These are phyloP conservation scores for Mycetomoellerius zeteki DNA, from an alignment of 1,140 invertebrate species.

Conservation along the genomic window DNA sequence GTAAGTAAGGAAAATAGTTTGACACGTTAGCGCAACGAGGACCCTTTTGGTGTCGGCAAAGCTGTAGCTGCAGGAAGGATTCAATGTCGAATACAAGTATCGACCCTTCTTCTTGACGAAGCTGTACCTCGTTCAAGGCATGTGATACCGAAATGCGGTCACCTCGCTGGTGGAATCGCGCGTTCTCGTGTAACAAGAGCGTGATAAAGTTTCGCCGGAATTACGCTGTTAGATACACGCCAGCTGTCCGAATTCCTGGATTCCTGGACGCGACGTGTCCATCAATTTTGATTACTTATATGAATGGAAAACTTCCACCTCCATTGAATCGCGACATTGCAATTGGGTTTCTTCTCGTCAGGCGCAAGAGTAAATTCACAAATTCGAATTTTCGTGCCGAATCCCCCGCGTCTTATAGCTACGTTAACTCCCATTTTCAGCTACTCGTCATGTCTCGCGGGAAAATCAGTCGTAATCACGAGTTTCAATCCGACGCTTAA, in stretches of 20 bases:
- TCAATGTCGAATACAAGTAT: slow-evolving; percentile 8
- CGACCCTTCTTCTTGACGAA: not conserved
- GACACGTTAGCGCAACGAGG: not conserved
- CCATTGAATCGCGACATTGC: not conserved
- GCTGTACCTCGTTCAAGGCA: not conserved
- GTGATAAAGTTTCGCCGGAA: slow-evolving; percentile 22
- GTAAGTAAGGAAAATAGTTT: not conserved
- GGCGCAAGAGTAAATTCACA: slow-evolving; percentile 4
- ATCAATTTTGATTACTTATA: slow-evolving; percentile 24
- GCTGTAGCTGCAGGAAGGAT: not conserved
- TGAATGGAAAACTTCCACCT: not conserved
- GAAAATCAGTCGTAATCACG: slow-evolving; percentile 19
- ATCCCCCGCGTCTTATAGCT: not conserved
- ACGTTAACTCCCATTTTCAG: slow-evolving; percentile 14
- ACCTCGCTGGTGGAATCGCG: not conserved
- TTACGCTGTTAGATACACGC: slow-evolving; percentile 10
- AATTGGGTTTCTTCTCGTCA: slow-evolving; percentile 29
- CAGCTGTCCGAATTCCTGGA: slow-evolving; percentile 14
- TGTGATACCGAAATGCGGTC: slow-evolving; percentile 26
- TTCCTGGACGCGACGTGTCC: not conserved
- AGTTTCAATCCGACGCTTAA: slow-evolving; percentile 28
- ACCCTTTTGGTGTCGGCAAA: not conserved
- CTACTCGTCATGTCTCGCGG: not conserved
- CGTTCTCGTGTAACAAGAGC: slow-evolving; percentile 30
- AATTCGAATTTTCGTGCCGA: not conserved